These are phyloP conservation scores for Littorina saxatilis DNA, from an alignment of 1,140 invertebrate species.

Conservation along the genomic window DNA sequence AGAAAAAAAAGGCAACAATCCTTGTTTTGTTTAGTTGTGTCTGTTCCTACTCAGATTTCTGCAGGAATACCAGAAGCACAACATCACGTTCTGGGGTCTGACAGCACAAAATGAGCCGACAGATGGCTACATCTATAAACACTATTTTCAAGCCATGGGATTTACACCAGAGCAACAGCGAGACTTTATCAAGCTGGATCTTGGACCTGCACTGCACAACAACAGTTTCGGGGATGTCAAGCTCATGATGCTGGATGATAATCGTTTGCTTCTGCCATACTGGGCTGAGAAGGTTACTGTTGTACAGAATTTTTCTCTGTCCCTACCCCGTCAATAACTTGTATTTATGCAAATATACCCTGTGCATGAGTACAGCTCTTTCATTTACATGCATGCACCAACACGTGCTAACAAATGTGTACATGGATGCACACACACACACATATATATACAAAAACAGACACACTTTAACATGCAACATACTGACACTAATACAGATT, in stretches of 20 bases:
- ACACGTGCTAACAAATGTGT: too few relatives aligned
- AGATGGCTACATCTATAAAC: constrained; percentile 76
- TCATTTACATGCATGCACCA: too few relatives aligned
- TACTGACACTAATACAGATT: too few relatives aligned
- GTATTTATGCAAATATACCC: too few relatives aligned
- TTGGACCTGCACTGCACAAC: constrained; percentile 81
- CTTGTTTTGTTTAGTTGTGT: too few relatives aligned
- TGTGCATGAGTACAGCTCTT: too few relatives aligned
- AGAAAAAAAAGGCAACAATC: too few relatives aligned
- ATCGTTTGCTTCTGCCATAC: constrained; percentile 80
- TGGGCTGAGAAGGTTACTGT: constrained; percentile 81
- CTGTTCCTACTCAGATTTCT: constrained; percentile 78
- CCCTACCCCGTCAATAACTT: too few relatives aligned
- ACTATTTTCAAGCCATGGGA: constrained; percentile 84
- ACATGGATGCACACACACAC: too few relatives aligned
- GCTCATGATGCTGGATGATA: constrained; percentile 86
- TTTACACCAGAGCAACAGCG: constrained; percentile 82
- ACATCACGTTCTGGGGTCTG: constrained; percentile 80
- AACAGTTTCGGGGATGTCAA: constrained; percentile 79
- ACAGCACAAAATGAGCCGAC: constrained; percentile 82
- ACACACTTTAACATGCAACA: too few relatives aligned
- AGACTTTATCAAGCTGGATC: constrained; percentile 81
- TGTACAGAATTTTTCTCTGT: too few relatives aligned
- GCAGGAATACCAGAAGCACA: constrained; percentile 78
- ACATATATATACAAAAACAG: too few relatives aligned